Conservation (phyloP, 2,113 vertebrate genomes). For the mouse (Mus musculus) region DNA sequence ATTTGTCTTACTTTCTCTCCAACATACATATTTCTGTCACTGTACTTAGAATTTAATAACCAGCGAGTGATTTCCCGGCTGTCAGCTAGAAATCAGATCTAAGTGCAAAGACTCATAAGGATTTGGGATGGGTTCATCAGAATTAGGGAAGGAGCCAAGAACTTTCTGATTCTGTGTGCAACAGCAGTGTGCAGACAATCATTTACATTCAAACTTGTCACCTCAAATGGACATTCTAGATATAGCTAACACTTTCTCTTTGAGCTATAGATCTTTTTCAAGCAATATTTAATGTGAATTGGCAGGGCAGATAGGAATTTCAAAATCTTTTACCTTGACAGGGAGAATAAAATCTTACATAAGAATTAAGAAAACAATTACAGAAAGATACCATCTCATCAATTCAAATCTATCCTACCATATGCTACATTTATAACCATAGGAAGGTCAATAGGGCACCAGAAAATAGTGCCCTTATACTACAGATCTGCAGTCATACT, state of each 20-base stretch:
- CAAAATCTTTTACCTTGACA: neutral
- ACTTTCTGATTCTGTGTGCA: neutral
- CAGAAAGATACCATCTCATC: neutral
- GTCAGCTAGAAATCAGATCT: slow-evolving; percentile 18
- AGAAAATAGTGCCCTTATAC: neutral
- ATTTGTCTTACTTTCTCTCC: slow-evolving; percentile 3
- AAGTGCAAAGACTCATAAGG: neutral
- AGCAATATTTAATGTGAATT: neutral
- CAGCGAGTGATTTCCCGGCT: neutral
- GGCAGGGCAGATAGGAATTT: neutral
- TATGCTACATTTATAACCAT: neutral
- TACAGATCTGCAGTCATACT: neutral
- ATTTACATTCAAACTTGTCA: neutral
- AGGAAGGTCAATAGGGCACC: neutral
- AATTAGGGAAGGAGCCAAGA: neutral
- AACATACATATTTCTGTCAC: slow-evolving; percentile 9
- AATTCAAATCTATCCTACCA: neutral
- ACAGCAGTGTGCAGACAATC: neutral
- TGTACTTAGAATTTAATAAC: neutral
- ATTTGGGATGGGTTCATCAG: neutral
- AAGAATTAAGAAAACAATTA: slow-evolving; percentile 31
- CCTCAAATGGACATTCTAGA: slow-evolving; percentile 17
- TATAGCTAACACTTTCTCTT: neutral
- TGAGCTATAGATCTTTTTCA: neutral
- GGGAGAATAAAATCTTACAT: neutral